phyloP scores from a whole-genome alignment of 2,888 invertebrate species.

The Leistus spinibarbis region DNA sequence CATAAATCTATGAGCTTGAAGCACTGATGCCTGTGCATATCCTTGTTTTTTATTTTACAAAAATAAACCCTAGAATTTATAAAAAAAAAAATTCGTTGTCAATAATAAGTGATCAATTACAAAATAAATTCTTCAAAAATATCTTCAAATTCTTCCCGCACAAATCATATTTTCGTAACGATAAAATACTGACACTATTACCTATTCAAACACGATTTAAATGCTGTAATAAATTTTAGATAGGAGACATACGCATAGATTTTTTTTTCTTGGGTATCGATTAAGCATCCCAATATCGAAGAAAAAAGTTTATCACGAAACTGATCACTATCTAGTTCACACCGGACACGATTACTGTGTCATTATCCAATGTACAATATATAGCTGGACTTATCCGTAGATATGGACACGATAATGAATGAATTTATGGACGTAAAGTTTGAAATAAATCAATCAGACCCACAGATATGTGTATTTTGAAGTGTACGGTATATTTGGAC shows the following conservation, averaged over 20 bases:
- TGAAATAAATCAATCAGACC: background rate
- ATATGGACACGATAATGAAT: background rate
- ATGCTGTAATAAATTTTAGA: slow-evolving; percentile 1
- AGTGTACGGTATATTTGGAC: background rate
- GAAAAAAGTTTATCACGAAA: background rate
- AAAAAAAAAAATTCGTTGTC: no score
- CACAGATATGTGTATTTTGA: background rate
- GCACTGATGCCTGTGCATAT: no score
- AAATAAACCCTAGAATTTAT: no score
- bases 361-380: background rate
- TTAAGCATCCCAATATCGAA: background rate
- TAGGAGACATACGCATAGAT: background rate
- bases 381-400: background rate
- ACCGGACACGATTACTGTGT: background rate
- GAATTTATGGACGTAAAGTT: background rate
- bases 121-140: no score
- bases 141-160: background rate
- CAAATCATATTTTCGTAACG: background rate
- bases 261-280: background rate
- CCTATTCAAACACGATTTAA: slow-evolving; percentile 5
- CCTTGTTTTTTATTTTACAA: no score
- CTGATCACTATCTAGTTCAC: background rate
- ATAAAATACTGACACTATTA: background rate
- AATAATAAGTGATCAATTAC: no score
- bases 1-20: no score